Base-by-base conservation (phyloP, 2,888 invertebrate species). In the Bombylius major region DNA sequence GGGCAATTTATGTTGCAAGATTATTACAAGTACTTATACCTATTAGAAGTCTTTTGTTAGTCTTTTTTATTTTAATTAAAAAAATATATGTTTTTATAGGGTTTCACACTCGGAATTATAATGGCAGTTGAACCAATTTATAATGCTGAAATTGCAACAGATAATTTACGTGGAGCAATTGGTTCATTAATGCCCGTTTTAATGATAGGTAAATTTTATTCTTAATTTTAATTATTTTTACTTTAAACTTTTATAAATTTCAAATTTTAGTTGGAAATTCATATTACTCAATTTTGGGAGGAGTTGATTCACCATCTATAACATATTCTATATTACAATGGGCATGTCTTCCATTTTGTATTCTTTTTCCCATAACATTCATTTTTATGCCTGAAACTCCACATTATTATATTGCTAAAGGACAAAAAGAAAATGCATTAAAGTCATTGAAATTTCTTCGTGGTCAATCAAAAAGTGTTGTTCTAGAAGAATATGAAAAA, bases 341-440 rank as follows among this genome's bases (percentile, higher is more conserved):
- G 58, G 68, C 80, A 1, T 83, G 84, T 34, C 73, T 80, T 0
- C 66, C 77, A 0, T 31, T 47, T 14, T 31, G 23, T 23, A 9
- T 31, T 23, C 1, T 47, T 4, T 69, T 82, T 48, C 81, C 82
- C 0, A 62, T 79, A 0, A 65, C 75, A 4, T 79, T 82, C 68
- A 73, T 82, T 62, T 79, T 81, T 58, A 82, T 86, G 76, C 87
- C 88, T 0, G 90, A 91, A 66, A 82, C 86, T 0, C 90, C 90
- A 0, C 79, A 82, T 56, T 84, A 79, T 63, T 71, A 82, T 31
- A 67, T 86, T 4, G 66, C 70, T 34, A 76, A 79, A 69, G 77
- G 79, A 45, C 72, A 78, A 54, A 71, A 71, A 1, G 75, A 79
- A 1, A 78, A 80, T 1, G 89, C 89, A 0, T 71, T 79, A 0